Conservation (phyloP, 2,797 vertebrate genomes). For the Peromyscus eremicus region DNA sequence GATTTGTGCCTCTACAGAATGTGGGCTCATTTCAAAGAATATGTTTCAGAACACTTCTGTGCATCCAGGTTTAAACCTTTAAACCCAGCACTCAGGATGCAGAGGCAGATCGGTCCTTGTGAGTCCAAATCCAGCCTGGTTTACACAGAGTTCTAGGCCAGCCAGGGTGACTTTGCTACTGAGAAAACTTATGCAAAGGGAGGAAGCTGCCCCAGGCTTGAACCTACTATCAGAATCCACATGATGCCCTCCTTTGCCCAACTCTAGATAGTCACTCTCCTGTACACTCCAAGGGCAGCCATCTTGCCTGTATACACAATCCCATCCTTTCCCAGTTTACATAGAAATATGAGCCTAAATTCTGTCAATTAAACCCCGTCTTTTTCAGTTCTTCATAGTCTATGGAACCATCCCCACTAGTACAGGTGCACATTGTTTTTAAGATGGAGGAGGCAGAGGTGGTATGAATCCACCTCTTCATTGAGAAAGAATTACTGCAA, state of each 20-base stretch:
- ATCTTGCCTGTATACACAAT: background rate
- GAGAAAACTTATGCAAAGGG: background rate
- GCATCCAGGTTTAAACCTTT: background rate
- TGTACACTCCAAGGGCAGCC: background rate
- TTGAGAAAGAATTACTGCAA: background rate
- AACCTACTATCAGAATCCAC: too few species aligned
- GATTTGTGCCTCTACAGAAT: background rate
- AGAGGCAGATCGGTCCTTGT: background rate
- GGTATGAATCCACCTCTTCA: background rate
- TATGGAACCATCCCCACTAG: background rate
- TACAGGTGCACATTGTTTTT: background rate
- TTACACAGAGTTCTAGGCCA: background rate
- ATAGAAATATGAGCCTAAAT: background rate
- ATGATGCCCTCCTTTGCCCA: background rate
- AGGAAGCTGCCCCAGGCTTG: background rate
- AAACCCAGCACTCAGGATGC: background rate
- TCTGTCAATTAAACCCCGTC: background rate
- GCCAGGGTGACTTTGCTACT: background rate
- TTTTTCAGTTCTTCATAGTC: background rate
- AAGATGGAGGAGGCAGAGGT: background rate
- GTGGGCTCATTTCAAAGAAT: background rate
- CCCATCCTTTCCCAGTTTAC: background rate
- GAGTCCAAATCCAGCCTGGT: background rate
- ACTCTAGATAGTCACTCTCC: background rate
- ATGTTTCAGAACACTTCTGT: background rate